A percentile compares a stretch with the other conserved stretches of the same genome.
phyloP scores from a whole-genome alignment of 2,888 invertebrate species.

The Beris chalybata region DNA sequence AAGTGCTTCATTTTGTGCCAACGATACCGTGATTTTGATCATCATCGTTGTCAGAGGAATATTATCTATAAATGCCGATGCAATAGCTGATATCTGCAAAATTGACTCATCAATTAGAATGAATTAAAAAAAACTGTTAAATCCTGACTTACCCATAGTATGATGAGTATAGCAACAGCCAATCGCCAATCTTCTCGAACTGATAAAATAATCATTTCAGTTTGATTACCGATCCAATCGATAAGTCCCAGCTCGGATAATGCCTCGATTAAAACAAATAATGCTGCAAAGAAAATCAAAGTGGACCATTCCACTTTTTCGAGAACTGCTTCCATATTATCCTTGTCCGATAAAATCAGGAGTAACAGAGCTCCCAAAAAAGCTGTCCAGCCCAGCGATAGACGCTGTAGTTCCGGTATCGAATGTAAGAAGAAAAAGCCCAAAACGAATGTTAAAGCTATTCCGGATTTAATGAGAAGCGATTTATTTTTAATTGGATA shows the following conservation, averaged over 20 bases:
- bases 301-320: conserved; percentile 56
- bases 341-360: conserved; percentile 71
- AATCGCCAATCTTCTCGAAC: conserved; percentile 66
- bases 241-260: conserved; percentile 78
- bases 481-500: conserved; percentile 77
- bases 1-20: conserved; percentile 69
- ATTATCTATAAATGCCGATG: conserved; percentile 88
- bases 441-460: conserved; percentile 73
- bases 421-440: conserved; percentile 81
- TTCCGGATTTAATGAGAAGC: conserved; percentile 72
- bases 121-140: background rate
- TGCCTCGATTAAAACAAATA: conserved; percentile 61
- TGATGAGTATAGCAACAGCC: conserved; percentile 74
- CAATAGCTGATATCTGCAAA: conserved; percentile 77
- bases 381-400: conserved; percentile 86
- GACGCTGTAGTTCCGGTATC: conserved; percentile 67
- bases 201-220: conserved; percentile 66
- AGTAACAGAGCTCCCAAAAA: conserved; percentile 78
- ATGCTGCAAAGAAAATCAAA: conserved; percentile 54
- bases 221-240: conserved; percentile 74
- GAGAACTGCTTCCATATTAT: conserved; percentile 54
- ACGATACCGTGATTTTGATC: conserved; percentile 74
- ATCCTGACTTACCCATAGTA: conserved; percentile 69
- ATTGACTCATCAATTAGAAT: too few species aligned
- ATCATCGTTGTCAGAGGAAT: conserved; percentile 92